phyloP scores from a whole-genome alignment of 2,113 vertebrate genomes.

The Hystrix cristata region DNA sequence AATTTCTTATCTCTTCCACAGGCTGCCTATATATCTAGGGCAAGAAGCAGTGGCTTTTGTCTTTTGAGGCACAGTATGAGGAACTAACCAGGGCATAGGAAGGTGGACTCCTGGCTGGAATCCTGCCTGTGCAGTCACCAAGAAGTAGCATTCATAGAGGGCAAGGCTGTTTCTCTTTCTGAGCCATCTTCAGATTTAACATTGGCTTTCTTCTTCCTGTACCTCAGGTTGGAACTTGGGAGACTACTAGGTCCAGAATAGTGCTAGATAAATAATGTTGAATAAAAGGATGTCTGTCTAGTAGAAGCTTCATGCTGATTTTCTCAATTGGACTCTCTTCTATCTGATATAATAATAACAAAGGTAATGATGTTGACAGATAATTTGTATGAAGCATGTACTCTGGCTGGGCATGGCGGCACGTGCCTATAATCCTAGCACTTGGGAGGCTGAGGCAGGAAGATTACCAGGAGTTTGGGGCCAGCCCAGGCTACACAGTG shows the following conservation, averaged over 20 bases:
- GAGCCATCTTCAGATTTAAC: slow-evolving; percentile 42
- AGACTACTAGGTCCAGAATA: neutral
- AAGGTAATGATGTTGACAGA: neutral
- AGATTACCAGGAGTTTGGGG: neutral
- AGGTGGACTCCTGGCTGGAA: neutral
- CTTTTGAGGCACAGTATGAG: neutral
- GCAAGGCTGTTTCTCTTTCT: neutral
- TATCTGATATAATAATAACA: neutral
- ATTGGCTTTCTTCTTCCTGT: slow-evolving; percentile 2
- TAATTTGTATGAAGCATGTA: neutral
- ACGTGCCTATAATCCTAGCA: neutral
- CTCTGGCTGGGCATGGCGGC: neutral
- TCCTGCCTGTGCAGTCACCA: neutral
- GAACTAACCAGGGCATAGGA: neutral
- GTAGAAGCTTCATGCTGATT: slow-evolving; percentile 23
- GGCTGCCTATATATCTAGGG: slow-evolving; percentile 9
- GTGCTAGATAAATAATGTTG: slow-evolving; percentile 33
- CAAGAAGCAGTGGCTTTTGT: neutral
- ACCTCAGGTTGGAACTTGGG: slow-evolving; percentile 11
- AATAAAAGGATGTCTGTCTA: slow-evolving; percentile 34
- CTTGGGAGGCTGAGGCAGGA: neutral
- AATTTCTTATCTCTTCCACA: neutral
- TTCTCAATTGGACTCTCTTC: neutral
- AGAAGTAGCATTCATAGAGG: neutral
- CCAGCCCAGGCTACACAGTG: neutral